phyloP scores from a whole-genome alignment of 2,888 invertebrate genomes.

The Tiliacea citrago region DNA sequence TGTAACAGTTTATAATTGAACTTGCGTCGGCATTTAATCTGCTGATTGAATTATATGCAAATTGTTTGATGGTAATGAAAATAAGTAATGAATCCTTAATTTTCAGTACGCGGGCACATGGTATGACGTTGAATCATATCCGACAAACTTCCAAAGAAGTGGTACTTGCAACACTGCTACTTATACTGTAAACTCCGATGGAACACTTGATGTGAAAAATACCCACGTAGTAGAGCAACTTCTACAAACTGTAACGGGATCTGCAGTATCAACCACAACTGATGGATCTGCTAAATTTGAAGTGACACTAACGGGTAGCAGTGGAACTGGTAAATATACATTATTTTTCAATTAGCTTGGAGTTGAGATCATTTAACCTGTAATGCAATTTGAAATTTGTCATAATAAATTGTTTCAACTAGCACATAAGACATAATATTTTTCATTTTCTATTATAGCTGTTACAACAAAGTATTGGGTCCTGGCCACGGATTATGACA shows the following conservation, averaged over 20 bases:
- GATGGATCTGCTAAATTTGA: slow-evolving; percentile 79
- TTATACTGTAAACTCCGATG: slow-evolving; percentile 71
- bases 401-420: neutral
- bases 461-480: slow-evolving; percentile 79
- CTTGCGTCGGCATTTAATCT: no score
- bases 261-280: slow-evolving; percentile 71
- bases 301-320: slow-evolving; percentile 78
- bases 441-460: slow-evolving; percentile 67
- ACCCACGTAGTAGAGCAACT: slow-evolving; percentile 79
- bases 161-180: slow-evolving; percentile 80
- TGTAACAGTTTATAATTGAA: neutral
- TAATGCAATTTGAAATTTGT: neutral
- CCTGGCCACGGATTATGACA: slow-evolving; percentile 90
- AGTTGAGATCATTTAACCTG: neutral
- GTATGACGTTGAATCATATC: slow-evolving; percentile 83
- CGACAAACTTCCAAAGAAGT: slow-evolving; percentile 78
- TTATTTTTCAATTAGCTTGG: neutral
- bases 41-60: no score
- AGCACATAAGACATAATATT: neutral
- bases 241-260: slow-evolving; percentile 75
- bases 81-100: neutral
- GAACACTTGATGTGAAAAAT: slow-evolving; percentile 76
- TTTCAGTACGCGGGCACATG: slow-evolving; percentile 80
- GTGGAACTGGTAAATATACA: slow-evolving; percentile 68
- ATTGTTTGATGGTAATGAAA: neutral